These are phyloP conservation scores for Trichonephila inaurata DNA, from an alignment of 1,140 invertebrate genomes.

Conservation along the genomic window DNA sequence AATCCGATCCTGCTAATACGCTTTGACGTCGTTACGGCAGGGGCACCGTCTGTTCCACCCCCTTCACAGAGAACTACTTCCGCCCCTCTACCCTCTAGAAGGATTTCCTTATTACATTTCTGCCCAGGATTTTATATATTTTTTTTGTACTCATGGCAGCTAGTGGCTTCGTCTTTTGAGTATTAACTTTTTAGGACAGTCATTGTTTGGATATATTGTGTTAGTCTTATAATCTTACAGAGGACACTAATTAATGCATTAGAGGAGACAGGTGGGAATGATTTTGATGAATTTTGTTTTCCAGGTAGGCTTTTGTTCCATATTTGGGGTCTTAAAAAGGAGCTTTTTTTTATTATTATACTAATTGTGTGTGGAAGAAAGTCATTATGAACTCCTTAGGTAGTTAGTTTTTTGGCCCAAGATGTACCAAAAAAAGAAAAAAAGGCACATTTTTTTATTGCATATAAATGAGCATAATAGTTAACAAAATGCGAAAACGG, in stretches of 20 bases:
- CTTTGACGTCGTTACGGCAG: constrained; percentile 13
- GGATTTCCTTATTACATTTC: constrained; percentile 36
- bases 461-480: no score
- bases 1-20: constrained; percentile 6
- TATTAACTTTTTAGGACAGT: neutral
- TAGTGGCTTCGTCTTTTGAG: neutral
- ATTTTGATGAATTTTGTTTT: neutral
- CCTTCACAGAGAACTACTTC: neutral
- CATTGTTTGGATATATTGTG: neutral
- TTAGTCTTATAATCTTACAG: neutral
- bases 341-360: no score
- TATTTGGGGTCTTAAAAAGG: no score
- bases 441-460: no score
- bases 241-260: neutral
- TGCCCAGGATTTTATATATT: neutral
- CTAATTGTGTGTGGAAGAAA: no score
- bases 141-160: no score
- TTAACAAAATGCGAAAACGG: no score
- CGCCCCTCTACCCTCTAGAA: neutral
- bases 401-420: no score
- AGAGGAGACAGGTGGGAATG: neutral
- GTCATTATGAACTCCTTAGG: no score
- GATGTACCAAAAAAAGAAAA: no score
- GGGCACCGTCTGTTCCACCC: neutral
- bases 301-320: no score